Percentiles rank a stretch among this genome's conserved stretches.
Conservation (phyloP, 2,113 vertebrate species). For the Eleginops maclovinus region DNA sequence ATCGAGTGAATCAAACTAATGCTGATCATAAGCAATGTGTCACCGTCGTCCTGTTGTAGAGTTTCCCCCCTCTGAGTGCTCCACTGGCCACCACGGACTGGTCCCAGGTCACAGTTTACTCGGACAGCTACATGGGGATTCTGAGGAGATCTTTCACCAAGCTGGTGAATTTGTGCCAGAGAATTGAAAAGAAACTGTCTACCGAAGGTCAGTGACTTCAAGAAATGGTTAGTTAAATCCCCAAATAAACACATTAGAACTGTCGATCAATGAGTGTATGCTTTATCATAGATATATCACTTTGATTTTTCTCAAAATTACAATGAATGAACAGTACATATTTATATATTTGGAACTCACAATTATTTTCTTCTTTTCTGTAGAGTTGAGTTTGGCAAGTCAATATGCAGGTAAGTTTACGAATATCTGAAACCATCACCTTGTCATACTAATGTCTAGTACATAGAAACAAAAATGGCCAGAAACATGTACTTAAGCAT, state of each 20-base stretch:
- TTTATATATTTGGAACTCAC: too few relatives aligned
- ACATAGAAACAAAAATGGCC: neutral
- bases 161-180: conserved; percentile 31
- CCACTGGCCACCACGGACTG: conserved; percentile 42
- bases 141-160: conserved; percentile 47
- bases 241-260: neutral
- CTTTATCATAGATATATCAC: neutral
- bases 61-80: conserved; percentile 14
- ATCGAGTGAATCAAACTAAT: too few relatives aligned
- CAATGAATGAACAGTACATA: neutral
- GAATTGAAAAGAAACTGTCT: conserved; percentile 37
- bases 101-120: conserved; percentile 21
- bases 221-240: neutral
- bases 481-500: neutral
- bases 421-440: neutral
- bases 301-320: neutral
- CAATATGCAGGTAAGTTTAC: conserved; percentile 10
- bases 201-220: conserved; percentile 39
- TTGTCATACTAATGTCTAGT: neutral
- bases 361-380: neutral
- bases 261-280: neutral
- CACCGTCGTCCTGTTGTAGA: conserved; percentile 20
- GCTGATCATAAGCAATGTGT: neutral
- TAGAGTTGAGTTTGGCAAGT: neutral
- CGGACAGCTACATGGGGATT: conserved; percentile 25